Base-by-base conservation (phyloP, 2,113 vertebrate species). In the Antidorcas marsupialis region DNA sequence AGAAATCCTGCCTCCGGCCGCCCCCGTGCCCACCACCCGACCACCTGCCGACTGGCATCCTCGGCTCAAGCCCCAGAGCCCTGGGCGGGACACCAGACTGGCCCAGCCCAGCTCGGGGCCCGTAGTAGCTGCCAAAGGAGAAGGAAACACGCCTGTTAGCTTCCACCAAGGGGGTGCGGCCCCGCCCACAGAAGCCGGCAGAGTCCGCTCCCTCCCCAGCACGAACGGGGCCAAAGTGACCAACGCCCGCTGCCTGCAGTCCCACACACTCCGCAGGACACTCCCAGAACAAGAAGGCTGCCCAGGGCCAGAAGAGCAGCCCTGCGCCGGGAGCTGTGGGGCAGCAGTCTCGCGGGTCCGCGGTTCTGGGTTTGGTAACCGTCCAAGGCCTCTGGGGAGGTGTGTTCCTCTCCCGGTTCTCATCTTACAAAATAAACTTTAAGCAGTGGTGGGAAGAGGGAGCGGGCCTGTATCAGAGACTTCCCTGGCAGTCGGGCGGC, bases 281-380 rank as follows among this genome's bases (percentile, higher is more conserved):
- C 55, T 39, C 62, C 10, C 4, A 33, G 43, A 28, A 9, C 17
- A 15, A 30, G 50, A 16, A 5, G 0, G 11, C 43, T 33, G 27
- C 1, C 57, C 64, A 0, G n/a, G 19, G 64, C 5, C 19, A 6
- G 30, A 6, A 10, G 62, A 4, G 64, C 64, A 21, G n/a, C 11
- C 52, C 55, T 4, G 17, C 23, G 15, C 55, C 53, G 25, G 11
- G 1, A 50, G 12, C 71, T 7, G 12, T 2, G 36, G 67, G 12
- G 43, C 25, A 28, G 43, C 7, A 1, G 23, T 23, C 28, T 13
- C 14, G 0, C 0, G 2, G 50, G 47, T 67, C 33, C 8, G 0
- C 0, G 6, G 50, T 55, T 53, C 30, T 57, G 43, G 3, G 0
- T 2, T 45, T 0, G 11, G 64, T 14, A n/a, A 13, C 78, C 7